Base-by-base conservation (phyloP, 2,888 invertebrate species). In the Gasteruption jaculator region DNA sequence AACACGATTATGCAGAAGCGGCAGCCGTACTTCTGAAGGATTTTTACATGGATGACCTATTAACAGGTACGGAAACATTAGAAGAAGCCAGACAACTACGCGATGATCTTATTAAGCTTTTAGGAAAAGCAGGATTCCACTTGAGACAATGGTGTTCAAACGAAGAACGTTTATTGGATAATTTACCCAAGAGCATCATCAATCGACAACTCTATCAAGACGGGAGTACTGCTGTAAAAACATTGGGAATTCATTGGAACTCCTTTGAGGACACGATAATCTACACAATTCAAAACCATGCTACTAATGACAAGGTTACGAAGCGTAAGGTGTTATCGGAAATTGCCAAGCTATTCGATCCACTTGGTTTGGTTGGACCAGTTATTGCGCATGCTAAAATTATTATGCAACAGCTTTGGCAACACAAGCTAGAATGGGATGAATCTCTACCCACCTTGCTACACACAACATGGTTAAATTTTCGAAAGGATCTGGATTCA, bases 171-270 rank as follows among this genome's bases (percentile, higher is more conserved):
- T 15, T 41, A 8, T 25, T 46, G 6, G 16, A 42, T 15, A 41
- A 21, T 5, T 14, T 43, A 15, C 35, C 45, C 6, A 36, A 34
- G 2, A 26, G n/a, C 2, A 30, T 24, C 21, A 37, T 46, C n/a
- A 42, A 44, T 15, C 19, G 15, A 1, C 22, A 44, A 24, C 29
- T 45, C 7, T 37, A 31, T 8, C 25, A 24, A 3, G 18, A 16
- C 11, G 22, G 38, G 12, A 33, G 36, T 7, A 5, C 24, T 1
- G 39, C 39, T 7, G 31, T 43, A 1, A 41, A 46, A 33, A 45
- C 48, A 1, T 30, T 51, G n/a, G 45, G 49, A 6, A 14, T 42
- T 1, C n/a, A 29, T 16, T 49, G 45, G 42, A 18, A 45, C 14
- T 44, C 46, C 1, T 21, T 20, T 24, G 22, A 35, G 10, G 46